Evolutionary conservation across 2,797 vertebrate species (phyloP).

Genomic region (Streptopelia turtur): DNA sequence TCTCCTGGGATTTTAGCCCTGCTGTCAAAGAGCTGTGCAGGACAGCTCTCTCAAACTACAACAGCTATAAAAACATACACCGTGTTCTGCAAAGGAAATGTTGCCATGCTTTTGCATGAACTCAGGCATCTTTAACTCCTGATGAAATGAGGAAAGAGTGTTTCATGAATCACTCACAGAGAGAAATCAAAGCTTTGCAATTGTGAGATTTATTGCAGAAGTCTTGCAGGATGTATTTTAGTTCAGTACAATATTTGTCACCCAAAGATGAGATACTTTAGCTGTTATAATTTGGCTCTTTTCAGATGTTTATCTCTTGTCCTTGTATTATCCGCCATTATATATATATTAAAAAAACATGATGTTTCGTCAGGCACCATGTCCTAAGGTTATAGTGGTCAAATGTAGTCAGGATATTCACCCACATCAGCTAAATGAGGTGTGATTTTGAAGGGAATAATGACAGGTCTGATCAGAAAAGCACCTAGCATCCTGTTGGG

Average conservation of each 20-base stretch:
- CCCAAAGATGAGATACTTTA: background rate
- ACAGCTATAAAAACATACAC: background rate
- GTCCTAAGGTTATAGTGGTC: constrained; percentile 53
- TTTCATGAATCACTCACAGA: background rate
- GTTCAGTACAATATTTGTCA: background rate
- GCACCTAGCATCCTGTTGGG: background rate
- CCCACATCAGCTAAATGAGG: constrained; percentile 52
- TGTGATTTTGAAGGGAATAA: constrained; percentile 39
- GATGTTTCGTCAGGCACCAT: constrained; percentile 31
- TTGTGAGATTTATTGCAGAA: background rate
- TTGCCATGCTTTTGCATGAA: background rate
- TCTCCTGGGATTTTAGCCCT: constrained; percentile 39
- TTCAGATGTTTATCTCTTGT: constrained; percentile 46
- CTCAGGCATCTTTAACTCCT: background rate
- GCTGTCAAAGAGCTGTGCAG: constrained; percentile 9
- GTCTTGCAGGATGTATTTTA: background rate
- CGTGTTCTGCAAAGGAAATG: background rate
- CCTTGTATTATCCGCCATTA: constrained; percentile 27
- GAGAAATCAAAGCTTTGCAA: background rate
- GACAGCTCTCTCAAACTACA: constrained; percentile 29
- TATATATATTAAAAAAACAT: constrained; percentile 7
- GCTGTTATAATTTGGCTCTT: background rate
- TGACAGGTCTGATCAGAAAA: background rate
- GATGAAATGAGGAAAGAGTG: background rate
- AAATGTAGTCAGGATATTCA: constrained; percentile 45